Evolutionary conservation across 1,140 invertebrate species (phyloP).

Genomic region (Campoletis sonorensis): DNA sequence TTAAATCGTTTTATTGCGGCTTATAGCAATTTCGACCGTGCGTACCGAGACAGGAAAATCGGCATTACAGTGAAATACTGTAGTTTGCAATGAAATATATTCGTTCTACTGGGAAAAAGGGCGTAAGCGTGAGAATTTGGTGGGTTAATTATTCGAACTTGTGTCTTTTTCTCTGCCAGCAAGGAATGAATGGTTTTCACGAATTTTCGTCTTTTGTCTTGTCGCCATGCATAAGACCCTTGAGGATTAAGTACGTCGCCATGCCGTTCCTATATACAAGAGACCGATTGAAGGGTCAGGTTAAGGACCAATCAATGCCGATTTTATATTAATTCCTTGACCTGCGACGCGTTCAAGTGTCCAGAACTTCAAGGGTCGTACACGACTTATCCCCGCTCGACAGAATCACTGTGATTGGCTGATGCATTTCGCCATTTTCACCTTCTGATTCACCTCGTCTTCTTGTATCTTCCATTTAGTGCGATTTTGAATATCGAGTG

Average conservation of each 20-base stretch:
- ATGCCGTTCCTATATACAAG: neutral
- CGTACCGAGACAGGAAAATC: neutral
- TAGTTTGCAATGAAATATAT: too few relatives aligned
- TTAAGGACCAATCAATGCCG: neutral
- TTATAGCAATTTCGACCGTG: neutral
- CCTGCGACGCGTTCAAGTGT: neutral
- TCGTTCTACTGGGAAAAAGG: too few relatives aligned
- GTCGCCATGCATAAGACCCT: neutral
- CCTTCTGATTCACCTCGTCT: neutral
- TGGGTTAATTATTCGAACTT: too few relatives aligned
- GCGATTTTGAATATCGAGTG: slow-evolving; percentile 24
- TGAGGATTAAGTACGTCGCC: neutral
- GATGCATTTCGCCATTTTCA: neutral
- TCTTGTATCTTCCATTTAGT: slow-evolving; percentile 5
- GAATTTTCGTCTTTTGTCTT: neutral
- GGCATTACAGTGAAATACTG: too few relatives aligned
- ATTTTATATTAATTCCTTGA: neutral
- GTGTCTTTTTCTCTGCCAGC: too few relatives aligned
- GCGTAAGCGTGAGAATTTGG: too few relatives aligned
- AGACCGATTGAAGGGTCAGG: neutral
- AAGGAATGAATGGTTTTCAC: too few relatives aligned
- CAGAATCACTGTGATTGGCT: neutral
- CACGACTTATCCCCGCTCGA: neutral
- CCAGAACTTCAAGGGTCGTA: neutral
- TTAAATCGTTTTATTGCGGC: slow-evolving; percentile 26